Conservation (phyloP, 2,797 vertebrate genomes). For the Acrossocheilus wenchowensis region DNA sequence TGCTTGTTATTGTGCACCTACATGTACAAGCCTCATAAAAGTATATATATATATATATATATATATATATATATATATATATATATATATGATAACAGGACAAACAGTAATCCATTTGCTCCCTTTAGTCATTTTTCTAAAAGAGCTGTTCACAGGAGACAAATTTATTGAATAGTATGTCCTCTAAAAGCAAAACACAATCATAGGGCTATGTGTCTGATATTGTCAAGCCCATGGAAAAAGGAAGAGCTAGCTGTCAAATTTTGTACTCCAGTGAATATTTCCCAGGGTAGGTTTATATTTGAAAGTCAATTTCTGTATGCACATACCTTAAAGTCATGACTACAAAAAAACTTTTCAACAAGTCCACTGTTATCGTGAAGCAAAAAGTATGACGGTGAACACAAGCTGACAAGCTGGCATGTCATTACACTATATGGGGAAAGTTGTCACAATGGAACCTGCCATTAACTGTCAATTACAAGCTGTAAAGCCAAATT, state of each 20-base stretch:
- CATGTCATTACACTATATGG: not conserved
- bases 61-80: not conserved
- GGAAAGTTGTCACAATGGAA: not conserved
- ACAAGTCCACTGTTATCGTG: not conserved
- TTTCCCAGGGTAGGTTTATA: not conserved
- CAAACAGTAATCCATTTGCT: not conserved
- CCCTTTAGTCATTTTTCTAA: not conserved
- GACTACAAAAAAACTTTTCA: not conserved
- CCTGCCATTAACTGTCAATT: not conserved
- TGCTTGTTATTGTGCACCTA: not conserved
- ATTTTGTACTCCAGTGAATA: not conserved
- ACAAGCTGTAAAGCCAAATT: not conserved
- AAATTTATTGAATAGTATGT: not conserved
- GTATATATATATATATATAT: not conserved
- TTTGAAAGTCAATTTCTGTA: not conserved
- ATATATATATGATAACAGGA: not conserved
- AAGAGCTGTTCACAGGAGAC: not conserved
- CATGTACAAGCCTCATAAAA: not conserved
- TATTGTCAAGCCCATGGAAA: not conserved
- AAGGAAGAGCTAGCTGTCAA: not conserved
- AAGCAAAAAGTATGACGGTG: not conserved
- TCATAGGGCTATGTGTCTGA: not conserved
- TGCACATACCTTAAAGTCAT: not conserved
- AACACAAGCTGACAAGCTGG: not conserved
- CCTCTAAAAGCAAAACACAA: not conserved